Percentiles rank a stretch among this genome's conserved stretches.
Evolutionary conservation across 2,888 invertebrate species (phyloP).

Genomic region (Choreutis nemorana): DNA sequence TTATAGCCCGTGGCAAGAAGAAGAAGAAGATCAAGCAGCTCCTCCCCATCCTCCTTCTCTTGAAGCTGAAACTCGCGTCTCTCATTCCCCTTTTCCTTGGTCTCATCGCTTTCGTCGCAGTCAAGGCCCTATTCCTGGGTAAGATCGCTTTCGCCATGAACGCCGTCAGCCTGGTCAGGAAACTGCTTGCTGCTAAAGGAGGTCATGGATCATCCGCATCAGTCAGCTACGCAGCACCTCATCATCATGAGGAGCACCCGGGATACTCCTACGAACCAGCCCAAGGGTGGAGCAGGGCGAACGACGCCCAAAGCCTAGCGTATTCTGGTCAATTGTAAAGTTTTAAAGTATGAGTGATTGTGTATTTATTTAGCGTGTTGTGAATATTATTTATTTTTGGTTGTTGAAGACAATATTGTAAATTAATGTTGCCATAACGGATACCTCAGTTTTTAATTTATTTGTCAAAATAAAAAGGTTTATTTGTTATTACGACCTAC

Average conservation of each 20-base stretch:
- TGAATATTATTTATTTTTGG: conserved; percentile 23
- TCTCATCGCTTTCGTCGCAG: conserved; percentile 76
- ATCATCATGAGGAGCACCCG: conserved; percentile 67
- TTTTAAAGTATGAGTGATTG: conserved; percentile 17
- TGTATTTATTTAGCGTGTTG: conserved; percentile 26
- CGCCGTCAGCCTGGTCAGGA: conserved; percentile 70
- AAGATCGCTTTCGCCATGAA: conserved; percentile 85
- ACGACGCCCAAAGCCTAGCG: conserved; percentile 73
- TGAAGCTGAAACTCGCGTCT: conserved; percentile 80
- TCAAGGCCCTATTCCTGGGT: conserved; percentile 85
- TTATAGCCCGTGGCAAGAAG: conserved; percentile 78
- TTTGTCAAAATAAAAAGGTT: conserved; percentile 13
- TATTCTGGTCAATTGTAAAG: conserved; percentile 59
- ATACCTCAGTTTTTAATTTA: conserved; percentile 48
- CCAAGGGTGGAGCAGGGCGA: conserved; percentile 71
- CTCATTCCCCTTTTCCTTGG: conserved; percentile 80
- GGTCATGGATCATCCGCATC: conserved; percentile 22
- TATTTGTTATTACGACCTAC: background rate
- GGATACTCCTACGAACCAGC: conserved; percentile 63
- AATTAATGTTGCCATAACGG: conserved; percentile 31
- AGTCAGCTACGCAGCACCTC: conserved; percentile 72
- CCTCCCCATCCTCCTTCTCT: conserved; percentile 75
- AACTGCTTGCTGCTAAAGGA: no score
- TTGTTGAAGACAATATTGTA: conserved; percentile 19
- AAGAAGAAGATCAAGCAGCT: conserved; percentile 83